Evolutionary conservation across 2,797 vertebrate species (phyloP), one percentile per base, ranked within the genome.

Genomic region (Esox lucius): DNA sequence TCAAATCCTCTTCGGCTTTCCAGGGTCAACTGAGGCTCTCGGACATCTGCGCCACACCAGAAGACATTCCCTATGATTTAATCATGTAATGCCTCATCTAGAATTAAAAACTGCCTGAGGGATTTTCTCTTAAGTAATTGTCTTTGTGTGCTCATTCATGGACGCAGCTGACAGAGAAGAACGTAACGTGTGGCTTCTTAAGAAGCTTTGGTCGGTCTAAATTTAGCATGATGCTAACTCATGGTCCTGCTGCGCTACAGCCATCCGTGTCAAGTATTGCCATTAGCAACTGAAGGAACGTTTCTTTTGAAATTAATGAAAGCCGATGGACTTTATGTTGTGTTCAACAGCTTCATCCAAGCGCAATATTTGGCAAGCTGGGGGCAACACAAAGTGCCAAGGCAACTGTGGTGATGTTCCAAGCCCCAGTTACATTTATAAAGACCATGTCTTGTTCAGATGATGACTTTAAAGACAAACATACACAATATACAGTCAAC

Each of bases 141-240:
- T 83, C 91, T 91, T 87, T 79, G 88, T 24, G 39, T 42, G 86
- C 87, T 91, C 92, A 92, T 93, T 92, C 42, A 87, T 77, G 87
- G 91, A 92, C 75, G 76, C 90, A 88, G 89, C 91, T 91, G 81
- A 89, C 76, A 79, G 91, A 79, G 91, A 95, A 93, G 91, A 91
- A 94, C 94, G 89, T 95, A 95, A 42, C 9, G 39, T 91, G 93
- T 89, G 91, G 92, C 94, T 94, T 94, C 93, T 91, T 96, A 97
- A 97, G 96, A 91, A 95, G 96, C 94, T 96, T 97, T 92, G 87
- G 80, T 56, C 79, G 80, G 26, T 78, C 94, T 96, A 95, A 95
- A 89, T 95, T 94, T 96, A 93, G 91, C 72, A 28, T 65, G 74
- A 77, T 53, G 69, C 79, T 82, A 79, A 85, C n/a, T 59, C 19